phyloP scores from a whole-genome alignment of 2,797 vertebrate genomes.

The Jordanella pulchra region DNA sequence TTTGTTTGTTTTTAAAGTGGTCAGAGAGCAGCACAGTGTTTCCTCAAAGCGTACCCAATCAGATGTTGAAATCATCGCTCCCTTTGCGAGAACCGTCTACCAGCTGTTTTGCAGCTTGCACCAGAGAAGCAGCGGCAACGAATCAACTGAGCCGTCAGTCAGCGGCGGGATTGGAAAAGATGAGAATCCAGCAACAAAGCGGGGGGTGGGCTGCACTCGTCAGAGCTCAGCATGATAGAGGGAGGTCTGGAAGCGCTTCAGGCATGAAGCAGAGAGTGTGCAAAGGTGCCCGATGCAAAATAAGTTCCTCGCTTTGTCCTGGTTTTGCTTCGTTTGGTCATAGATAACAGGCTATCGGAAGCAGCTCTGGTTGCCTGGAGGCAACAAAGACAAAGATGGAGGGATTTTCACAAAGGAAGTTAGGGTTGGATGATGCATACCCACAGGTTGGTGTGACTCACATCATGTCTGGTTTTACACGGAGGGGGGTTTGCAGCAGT shows the following conservation, averaged over 20 bases:
- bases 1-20: neutral
- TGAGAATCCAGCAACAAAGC: slow-evolving; percentile 33
- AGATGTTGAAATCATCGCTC: slow-evolving; percentile 2
- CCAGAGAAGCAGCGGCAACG: slow-evolving; percentile 35
- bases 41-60: neutral
- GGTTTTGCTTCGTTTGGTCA: slow-evolving; percentile 14
- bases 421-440: slow-evolving; percentile 27
- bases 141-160: slow-evolving; percentile 47
- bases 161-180: slow-evolving; percentile 21
- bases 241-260: slow-evolving; percentile 12
- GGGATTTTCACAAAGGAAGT: slow-evolving; percentile 28
- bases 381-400: slow-evolving; percentile 13
- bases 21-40: neutral
- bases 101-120: slow-evolving; percentile 29
- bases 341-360: slow-evolving; percentile 18
- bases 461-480: slow-evolving; percentile 12
- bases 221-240: slow-evolving; percentile 18
- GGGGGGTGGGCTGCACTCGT: slow-evolving; percentile 29
- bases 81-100: slow-evolving; percentile 2
- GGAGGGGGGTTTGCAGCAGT: slow-evolving; percentile 6
- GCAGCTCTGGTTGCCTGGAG: slow-evolving; percentile 20
- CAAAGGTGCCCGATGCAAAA: neutral
- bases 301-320: neutral
- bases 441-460: slow-evolving; percentile 47
- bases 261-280: neutral